A percentile compares a stretch with the other conserved stretches of the same genome.
phyloP scores from a whole-genome alignment of 2,797 vertebrate species.

The Girardinus metallicus region DNA sequence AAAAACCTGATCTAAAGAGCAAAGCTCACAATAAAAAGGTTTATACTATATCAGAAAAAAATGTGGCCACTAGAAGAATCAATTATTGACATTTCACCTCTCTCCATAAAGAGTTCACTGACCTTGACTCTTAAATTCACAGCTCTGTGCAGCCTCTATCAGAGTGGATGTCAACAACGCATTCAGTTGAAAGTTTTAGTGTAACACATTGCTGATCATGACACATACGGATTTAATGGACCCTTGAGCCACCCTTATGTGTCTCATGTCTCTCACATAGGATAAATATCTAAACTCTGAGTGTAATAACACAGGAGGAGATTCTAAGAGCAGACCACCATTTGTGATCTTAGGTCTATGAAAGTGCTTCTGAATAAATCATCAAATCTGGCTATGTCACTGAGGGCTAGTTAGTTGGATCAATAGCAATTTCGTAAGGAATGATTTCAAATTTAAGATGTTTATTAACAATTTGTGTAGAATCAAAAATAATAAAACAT shows the following conservation, averaged over 20 bases:
- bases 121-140: constrained; percentile 78
- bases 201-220: constrained; percentile 71
- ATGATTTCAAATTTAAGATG: constrained; percentile 33
- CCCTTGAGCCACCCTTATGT: constrained; percentile 67
- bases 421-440: constrained; percentile 64
- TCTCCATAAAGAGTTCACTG: constrained; percentile 71
- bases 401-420: constrained; percentile 65
- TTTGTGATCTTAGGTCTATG: constrained; percentile 77
- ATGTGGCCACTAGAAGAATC: constrained; percentile 74
- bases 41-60: constrained; percentile 72
- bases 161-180: constrained; percentile 68
- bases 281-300: constrained; percentile 67
- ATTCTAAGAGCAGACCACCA: constrained; percentile 69
- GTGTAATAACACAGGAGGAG: constrained; percentile 71
- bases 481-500: constrained; percentile 12
- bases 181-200: constrained; percentile 77
- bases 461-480: constrained; percentile 25
- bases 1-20: constrained; percentile 32
- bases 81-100: constrained; percentile 83
- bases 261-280: constrained; percentile 61
- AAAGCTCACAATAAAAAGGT: constrained; percentile 60
- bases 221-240: constrained; percentile 78
- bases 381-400: constrained; percentile 73
- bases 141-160: constrained; percentile 62
- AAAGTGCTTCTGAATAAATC: constrained; percentile 73